Evolutionary conservation across 2,888 invertebrate genomes (phyloP).

Genomic region (Macrophya annulata): DNA sequence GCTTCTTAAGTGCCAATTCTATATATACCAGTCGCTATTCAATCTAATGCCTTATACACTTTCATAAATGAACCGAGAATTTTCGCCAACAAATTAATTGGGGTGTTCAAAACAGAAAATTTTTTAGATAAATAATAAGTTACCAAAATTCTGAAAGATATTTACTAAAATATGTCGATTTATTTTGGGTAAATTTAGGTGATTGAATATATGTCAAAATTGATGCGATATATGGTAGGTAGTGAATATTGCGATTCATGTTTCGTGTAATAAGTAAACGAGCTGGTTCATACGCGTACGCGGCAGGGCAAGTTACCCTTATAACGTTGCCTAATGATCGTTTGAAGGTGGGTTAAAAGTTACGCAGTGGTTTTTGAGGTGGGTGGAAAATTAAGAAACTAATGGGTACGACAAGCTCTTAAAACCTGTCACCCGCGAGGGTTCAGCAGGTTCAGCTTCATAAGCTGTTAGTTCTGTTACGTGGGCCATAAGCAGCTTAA

Average conservation of each 20-base stretch:
- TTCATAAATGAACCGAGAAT: background rate
- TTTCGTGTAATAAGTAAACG: background rate
- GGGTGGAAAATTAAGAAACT: constrained; percentile 43
- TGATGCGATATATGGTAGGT: background rate
- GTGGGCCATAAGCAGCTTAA: constrained; percentile 38
- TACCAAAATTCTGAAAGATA: too few species aligned
- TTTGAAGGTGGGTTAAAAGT: constrained; percentile 36
- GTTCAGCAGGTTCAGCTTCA: constrained; percentile 29
- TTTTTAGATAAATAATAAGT: too few species aligned
- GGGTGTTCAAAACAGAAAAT: too few species aligned
- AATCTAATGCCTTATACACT: background rate
- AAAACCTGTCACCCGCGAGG: constrained; percentile 41
- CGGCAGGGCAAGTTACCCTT: background rate
- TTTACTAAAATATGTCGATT: too few species aligned
- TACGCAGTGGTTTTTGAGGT: background rate
- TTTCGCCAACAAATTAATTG: too few species aligned
- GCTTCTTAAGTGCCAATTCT: constrained; percentile 41
- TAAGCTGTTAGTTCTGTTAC: constrained; percentile 44
- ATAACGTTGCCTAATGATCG: constrained; percentile 28
- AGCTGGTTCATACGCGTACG: background rate
- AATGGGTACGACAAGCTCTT: constrained; percentile 46
- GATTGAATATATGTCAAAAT: background rate
- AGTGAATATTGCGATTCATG: background rate
- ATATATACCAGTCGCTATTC: background rate
- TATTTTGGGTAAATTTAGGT: background rate